These are phyloP conservation scores for Dendrocopos noguchii DNA, from an alignment of 2,113 vertebrate genomes.

Conservation along the genomic window DNA sequence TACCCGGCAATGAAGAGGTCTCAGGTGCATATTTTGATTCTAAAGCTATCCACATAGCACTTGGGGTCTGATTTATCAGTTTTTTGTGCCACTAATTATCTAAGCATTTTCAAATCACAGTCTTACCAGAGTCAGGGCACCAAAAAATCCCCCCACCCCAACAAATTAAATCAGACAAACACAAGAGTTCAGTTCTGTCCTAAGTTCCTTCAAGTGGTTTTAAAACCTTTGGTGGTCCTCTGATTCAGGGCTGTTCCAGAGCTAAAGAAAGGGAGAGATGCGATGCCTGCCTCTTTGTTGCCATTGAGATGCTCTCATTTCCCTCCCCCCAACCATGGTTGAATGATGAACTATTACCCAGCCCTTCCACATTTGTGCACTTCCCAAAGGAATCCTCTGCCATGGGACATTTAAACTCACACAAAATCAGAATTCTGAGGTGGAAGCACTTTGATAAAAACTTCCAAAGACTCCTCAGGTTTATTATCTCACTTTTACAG, in stretches of 20 bases:
- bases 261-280: not conserved
- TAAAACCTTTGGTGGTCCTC: not conserved
- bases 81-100: not conserved
- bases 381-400: not conserved
- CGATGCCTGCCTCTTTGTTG: not conserved
- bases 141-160: rapidly evolving
- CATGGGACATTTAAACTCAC: not conserved
- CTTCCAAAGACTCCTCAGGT: not conserved
- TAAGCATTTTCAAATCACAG: not conserved
- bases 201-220: not conserved
- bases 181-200: not conserved
- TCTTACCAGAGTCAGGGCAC: not conserved
- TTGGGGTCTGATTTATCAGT: not conserved
- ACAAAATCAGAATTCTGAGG: not conserved
- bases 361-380: not conserved
- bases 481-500: not conserved
- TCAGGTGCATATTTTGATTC: not conserved
- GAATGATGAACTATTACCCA: not conserved
- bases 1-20: not conserved
- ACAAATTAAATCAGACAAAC: not conserved
- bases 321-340: not conserved
- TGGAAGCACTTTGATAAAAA: not conserved
- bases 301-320: not conserved
- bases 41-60: not conserved
- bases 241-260: not conserved